phyloP scores from a whole-genome alignment of 2,113 vertebrate genomes.

The Myotis davidii region DNA sequence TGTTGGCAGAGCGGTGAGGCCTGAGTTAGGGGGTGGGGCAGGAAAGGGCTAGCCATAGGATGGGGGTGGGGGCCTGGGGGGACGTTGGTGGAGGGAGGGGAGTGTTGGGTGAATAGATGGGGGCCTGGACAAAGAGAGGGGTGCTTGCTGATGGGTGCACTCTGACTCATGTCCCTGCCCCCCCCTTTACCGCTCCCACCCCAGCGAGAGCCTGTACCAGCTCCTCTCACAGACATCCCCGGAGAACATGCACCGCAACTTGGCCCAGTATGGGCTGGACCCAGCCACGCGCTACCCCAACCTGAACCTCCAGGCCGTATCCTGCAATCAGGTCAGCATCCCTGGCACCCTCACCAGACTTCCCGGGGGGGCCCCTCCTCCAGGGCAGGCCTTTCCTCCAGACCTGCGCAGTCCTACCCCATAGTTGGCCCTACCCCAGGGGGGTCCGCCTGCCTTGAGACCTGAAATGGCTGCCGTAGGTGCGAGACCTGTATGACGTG shows the following conservation, averaged over 20 bases:
- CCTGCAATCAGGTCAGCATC: constrained; percentile 88
- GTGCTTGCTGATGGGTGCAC: not conserved
- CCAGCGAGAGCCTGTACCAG: constrained; percentile 95
- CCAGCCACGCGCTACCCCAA: constrained; percentile 93
- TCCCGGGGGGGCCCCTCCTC: not conserved
- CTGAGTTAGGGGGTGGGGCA: not conserved
- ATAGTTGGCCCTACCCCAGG: not conserved
- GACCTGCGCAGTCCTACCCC: not conserved
- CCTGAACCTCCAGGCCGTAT: constrained; percentile 90
- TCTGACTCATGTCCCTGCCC: not conserved
- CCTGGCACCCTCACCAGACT: not conserved
- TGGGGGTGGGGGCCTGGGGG: not conserved
- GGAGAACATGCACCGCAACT: constrained; percentile 93
- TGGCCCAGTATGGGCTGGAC: constrained; percentile 90
- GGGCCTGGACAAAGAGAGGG: not conserved
- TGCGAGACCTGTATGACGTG: constrained; percentile 87
- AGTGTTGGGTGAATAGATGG: not conserved
- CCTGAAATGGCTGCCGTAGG: constrained; percentile 73
- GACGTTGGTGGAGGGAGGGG: not conserved
- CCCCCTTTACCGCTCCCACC: not conserved
- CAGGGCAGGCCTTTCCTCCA: not conserved
- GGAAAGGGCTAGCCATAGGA: rapidly evolving
- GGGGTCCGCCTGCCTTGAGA: not conserved
- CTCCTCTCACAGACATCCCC: constrained; percentile 95
- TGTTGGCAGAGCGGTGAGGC: constrained; percentile 93